Evolutionary conservation across 2,888 invertebrate species (phyloP).

Genomic region (Dysmachus trigonus): DNA sequence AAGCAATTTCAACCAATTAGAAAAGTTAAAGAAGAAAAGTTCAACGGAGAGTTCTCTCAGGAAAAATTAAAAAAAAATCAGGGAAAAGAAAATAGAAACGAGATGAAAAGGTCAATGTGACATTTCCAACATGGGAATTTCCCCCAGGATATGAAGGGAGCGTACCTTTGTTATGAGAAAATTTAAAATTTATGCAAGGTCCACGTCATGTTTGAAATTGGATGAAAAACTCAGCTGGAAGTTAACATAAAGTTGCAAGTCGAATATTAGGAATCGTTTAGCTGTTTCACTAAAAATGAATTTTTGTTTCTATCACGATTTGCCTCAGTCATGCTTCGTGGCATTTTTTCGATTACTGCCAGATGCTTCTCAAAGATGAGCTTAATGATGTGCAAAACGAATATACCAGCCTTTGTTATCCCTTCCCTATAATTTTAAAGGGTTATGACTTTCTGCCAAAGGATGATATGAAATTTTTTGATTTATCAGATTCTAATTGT

Average conservation of each 20-base stretch:
- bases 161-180: neutral
- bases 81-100: neutral
- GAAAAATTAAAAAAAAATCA: neutral
- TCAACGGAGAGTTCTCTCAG: neutral
- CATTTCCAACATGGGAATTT: neutral
- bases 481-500: neutral
- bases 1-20: neutral
- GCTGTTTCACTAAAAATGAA: neutral
- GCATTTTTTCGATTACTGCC: neutral
- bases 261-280: neutral
- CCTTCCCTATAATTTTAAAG: neutral
- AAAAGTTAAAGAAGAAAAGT: neutral
- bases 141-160: neutral
- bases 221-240: neutral
- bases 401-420: neutral
- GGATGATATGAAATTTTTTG: neutral
- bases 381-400: neutral
- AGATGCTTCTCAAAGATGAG: neutral
- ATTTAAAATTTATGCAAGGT: neutral
- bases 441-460: neutral
- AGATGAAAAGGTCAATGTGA: neutral
- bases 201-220: neutral
- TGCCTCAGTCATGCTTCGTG: neutral
- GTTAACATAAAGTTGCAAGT: neutral
- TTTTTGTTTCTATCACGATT: neutral